A percentile compares a stretch with the other conserved stretches of the same genome.
Evolutionary conservation across 2,888 invertebrate genomes (phyloP).

Genomic region (Athalia circularis): DNA sequence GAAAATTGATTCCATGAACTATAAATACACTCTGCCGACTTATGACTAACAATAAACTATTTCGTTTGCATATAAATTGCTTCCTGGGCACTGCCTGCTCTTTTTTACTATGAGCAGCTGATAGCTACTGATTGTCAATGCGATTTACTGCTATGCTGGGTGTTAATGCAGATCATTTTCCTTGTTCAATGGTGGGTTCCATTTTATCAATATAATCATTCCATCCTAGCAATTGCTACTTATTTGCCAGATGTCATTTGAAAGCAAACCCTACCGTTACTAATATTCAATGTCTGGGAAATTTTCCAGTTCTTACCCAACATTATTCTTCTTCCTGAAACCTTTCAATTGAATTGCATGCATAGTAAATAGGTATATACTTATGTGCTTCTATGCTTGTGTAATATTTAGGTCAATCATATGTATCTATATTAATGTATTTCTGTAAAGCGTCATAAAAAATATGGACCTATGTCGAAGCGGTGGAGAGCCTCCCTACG

Average conservation of each 20-base stretch:
- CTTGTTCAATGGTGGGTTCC: conserved; percentile 21
- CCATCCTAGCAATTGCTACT: no score
- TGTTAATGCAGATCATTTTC: conserved; percentile 18
- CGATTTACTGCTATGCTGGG: conserved; percentile 21
- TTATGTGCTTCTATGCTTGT: no score
- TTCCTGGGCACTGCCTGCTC: conserved; percentile 19
- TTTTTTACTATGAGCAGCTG: conserved; percentile 3
- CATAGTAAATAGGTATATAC: no score
- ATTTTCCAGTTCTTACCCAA: no score
- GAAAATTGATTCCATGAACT: background rate
- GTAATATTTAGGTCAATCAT: background rate
- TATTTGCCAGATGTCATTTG: no score
- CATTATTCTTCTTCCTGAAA: no score
- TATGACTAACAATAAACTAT: conserved; percentile 1
- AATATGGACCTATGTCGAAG: conserved; percentile 27
- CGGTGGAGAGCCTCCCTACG: background rate
- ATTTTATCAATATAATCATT: background rate
- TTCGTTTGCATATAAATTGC: background rate
- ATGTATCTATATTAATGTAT: background rate
- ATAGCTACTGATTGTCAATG: background rate
- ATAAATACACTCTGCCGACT: background rate
- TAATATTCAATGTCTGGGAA: no score
- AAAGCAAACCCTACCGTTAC: no score
- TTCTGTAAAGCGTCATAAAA: conserved; percentile 9
- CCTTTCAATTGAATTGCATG: no score